A percentile compares a stretch with the other conserved stretches of the same genome.
Conservation (phyloP, 2,888 invertebrate genomes). For the Noctua pronuba region DNA sequence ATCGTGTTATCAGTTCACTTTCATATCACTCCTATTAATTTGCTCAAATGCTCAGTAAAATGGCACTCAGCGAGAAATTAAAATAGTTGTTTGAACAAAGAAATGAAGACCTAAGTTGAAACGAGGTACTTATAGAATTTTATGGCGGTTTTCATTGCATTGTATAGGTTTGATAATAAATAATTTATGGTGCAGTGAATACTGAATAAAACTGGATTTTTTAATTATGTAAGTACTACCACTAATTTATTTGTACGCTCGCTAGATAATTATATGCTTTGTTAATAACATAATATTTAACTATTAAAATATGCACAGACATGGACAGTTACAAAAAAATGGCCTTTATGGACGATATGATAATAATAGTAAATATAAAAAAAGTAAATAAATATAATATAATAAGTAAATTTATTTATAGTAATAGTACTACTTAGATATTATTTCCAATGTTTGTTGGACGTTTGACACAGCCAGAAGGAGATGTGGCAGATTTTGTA, state of each 20-base stretch:
- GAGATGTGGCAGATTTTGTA: no score
- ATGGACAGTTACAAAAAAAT: slow-evolving; percentile 62
- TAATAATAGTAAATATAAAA: no score
- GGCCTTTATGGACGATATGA: slow-evolving; percentile 35
- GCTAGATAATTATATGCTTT: slow-evolving; percentile 7
- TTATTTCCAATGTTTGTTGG: no score
- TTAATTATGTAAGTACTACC: no score
- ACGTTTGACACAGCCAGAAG: no score
- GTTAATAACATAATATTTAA: slow-evolving; percentile 12
- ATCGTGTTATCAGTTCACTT: not conserved
- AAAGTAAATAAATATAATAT: no score
- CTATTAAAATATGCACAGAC: slow-evolving; percentile 42
- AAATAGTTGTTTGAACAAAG: slow-evolving; percentile 50
- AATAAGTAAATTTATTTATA: no score
- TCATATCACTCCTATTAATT: not conserved
- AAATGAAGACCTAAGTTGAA: slow-evolving; percentile 29
- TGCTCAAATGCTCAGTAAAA: not conserved
- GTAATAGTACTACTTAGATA: no score
- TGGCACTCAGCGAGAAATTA: slow-evolving; percentile 30
- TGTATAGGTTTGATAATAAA: not conserved
- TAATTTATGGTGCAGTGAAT: not conserved
- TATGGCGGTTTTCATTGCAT: not conserved
- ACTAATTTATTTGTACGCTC: slow-evolving; percentile 12
- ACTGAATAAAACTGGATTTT: no score
- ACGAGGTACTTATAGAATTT: slow-evolving; percentile 6